phyloP scores from a whole-genome alignment of 1,140 invertebrate species.

The Centruroides vittatus region DNA sequence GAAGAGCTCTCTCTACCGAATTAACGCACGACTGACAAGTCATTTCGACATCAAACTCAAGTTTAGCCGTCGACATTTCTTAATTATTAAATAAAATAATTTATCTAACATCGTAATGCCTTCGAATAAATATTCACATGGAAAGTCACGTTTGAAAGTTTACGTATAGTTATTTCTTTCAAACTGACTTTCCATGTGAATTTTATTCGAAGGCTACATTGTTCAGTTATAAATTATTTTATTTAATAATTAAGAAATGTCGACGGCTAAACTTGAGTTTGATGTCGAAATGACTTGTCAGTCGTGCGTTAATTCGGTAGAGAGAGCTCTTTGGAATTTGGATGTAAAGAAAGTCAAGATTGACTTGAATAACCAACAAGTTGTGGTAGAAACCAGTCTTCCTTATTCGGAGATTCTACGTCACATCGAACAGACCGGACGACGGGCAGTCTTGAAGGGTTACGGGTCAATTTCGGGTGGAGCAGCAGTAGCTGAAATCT shows the following conservation, averaged over 20 bases:
- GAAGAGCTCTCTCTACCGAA: slow-evolving; percentile 36
- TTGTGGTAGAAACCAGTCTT: slow-evolving; percentile 46
- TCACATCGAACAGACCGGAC: slow-evolving; percentile 47
- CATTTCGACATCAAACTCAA: slow-evolving; percentile 62
- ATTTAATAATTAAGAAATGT: too few relatives aligned
- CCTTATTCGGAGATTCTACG: slow-evolving; percentile 43
- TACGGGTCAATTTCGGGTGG: slow-evolving; percentile 43
- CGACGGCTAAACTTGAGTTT: slow-evolving; percentile 41
- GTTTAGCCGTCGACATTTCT: slow-evolving; percentile 6
- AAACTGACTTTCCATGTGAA: too few relatives aligned
- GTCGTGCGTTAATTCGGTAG: slow-evolving; percentile 41
- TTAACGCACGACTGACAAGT: slow-evolving; percentile 45
- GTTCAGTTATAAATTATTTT: too few relatives aligned
- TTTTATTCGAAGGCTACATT: too few relatives aligned
- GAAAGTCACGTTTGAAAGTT: too few relatives aligned
- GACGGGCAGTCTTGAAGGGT: slow-evolving; percentile 56
- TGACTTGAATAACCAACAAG: slow-evolving; percentile 41
- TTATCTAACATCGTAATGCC: too few relatives aligned
- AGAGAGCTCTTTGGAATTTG: slow-evolving; percentile 32
- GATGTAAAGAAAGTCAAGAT: slow-evolving; percentile 40
- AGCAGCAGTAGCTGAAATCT: slow-evolving; percentile 58
- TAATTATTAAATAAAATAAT: too few relatives aligned
- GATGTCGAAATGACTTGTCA: slow-evolving; percentile 54
- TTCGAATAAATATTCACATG: too few relatives aligned
- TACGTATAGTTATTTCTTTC: too few relatives aligned